Evolutionary conservation across 2,888 invertebrate species (phyloP).

Genomic region (Pinctada fucata): DNA sequence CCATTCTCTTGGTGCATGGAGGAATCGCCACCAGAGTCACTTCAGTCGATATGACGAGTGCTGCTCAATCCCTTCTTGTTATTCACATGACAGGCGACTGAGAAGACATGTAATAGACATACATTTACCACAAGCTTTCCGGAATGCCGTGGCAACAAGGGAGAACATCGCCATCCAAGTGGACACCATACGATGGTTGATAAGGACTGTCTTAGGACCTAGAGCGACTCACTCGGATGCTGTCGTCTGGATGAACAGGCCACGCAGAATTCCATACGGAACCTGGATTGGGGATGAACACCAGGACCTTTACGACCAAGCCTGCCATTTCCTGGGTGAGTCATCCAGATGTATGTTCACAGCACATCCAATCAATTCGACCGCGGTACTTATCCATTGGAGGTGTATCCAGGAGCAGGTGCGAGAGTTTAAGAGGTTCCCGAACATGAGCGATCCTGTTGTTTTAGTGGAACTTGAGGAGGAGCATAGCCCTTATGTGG

Average conservation of each 20-base stretch:
- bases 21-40: too few relatives aligned
- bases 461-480: neutral
- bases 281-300: neutral
- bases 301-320: neutral
- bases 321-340: neutral
- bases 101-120: too few relatives aligned
- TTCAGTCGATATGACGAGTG: too few relatives aligned
- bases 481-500: neutral
- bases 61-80: too few relatives aligned
- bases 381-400: slow-evolving; percentile 6
- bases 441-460: neutral
- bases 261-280: neutral
- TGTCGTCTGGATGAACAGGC: neutral
- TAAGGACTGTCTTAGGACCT: neutral
- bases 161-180: neutral
- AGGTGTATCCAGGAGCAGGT: slow-evolving; percentile 1
- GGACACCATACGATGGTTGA: neutral
- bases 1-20: too few relatives aligned
- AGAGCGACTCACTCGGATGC: neutral
- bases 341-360: neutral
- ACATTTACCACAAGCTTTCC: neutral
- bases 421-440: neutral
- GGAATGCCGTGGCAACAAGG: neutral
- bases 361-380: neutral
- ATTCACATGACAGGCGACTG: too few relatives aligned